A percentile compares a stretch with the other conserved stretches of the same genome.
phyloP scores from a whole-genome alignment of 2,113 vertebrate species.

The Ictidomys tridecemlineatus region DNA sequence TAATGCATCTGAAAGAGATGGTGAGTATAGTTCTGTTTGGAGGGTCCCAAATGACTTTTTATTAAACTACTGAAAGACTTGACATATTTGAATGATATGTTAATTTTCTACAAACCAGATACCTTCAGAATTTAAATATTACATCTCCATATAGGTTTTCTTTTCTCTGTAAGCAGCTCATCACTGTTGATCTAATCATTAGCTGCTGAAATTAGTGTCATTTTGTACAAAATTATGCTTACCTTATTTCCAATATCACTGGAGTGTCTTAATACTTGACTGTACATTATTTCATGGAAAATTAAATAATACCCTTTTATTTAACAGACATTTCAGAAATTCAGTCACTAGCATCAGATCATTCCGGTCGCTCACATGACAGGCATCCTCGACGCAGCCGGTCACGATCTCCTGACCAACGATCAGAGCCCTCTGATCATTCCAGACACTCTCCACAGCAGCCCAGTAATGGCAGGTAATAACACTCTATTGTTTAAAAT shows the following conservation, averaged over 20 bases:
- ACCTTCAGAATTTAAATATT: neutral
- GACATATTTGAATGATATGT: neutral
- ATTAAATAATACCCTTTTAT: constrained; percentile 81
- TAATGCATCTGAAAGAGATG: constrained; percentile 98
- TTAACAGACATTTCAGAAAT: constrained; percentile 99
- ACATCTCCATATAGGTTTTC: neutral
- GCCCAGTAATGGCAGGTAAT: constrained; percentile 97
- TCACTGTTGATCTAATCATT: neutral
- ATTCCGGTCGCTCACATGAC: constrained; percentile 98
- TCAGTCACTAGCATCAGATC: constrained; percentile 98
- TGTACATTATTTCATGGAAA: constrained; percentile 77
- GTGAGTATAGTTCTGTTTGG: constrained; percentile 86
- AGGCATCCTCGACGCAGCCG: constrained; percentile 94
- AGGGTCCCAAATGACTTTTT: neutral
- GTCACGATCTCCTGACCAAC: constrained; percentile 96
- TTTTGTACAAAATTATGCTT: constrained; percentile 68
- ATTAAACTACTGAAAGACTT: neutral
- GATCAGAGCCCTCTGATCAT: constrained; percentile 97
- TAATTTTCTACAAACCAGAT: neutral
- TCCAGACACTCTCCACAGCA: constrained; percentile 97
- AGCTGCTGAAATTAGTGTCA: constrained; percentile 55
- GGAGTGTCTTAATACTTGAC: constrained; percentile 75
- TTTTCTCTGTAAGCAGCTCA: neutral
- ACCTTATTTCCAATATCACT: constrained; percentile 74
- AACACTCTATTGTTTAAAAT: constrained; percentile 64